phyloP scores from a whole-genome alignment of 2,113 vertebrate genomes.

The Morone chrysops region DNA sequence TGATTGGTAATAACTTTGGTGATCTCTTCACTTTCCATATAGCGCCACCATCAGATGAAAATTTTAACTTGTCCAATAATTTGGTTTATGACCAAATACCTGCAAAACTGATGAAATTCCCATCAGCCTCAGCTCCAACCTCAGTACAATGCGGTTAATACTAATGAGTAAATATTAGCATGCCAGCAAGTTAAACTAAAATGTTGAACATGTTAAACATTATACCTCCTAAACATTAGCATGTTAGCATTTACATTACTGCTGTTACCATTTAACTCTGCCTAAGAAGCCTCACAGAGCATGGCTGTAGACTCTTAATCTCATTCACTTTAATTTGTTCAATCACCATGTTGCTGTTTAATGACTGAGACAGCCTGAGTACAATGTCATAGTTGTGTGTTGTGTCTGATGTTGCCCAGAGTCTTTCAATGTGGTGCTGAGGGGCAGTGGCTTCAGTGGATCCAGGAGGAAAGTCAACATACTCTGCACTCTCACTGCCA shows the following conservation, averaged over 20 bases:
- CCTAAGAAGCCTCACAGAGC: not conserved
- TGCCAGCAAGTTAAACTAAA: not conserved
- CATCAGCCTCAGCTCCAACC: not conserved
- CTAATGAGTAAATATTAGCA: too few relatives aligned
- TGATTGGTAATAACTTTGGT: not conserved
- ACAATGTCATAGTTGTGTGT: not conserved
- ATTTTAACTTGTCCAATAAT: not conserved
- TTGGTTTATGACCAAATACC: not conserved
- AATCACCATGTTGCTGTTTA: not conserved
- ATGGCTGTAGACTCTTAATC: not conserved
- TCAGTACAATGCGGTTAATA: too few relatives aligned
- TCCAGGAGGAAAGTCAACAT: constrained; percentile 79
- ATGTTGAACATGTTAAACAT: not conserved
- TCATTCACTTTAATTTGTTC: not conserved
- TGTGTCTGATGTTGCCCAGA: constrained; percentile 81
- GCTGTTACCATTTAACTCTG: not conserved
- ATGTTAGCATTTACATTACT: not conserved
- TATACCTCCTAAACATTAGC: not conserved
- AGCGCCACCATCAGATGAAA: not conserved
- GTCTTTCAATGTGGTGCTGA: constrained; percentile 91
- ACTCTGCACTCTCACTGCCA: constrained; percentile 86
- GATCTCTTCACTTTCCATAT: not conserved
- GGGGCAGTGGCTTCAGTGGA: constrained; percentile 88
- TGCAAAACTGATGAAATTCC: not conserved
- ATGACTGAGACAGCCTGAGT: not conserved